These are phyloP conservation scores for Albula glossodonta DNA, from an alignment of 2,113 vertebrate species.

Conservation along the genomic window DNA sequence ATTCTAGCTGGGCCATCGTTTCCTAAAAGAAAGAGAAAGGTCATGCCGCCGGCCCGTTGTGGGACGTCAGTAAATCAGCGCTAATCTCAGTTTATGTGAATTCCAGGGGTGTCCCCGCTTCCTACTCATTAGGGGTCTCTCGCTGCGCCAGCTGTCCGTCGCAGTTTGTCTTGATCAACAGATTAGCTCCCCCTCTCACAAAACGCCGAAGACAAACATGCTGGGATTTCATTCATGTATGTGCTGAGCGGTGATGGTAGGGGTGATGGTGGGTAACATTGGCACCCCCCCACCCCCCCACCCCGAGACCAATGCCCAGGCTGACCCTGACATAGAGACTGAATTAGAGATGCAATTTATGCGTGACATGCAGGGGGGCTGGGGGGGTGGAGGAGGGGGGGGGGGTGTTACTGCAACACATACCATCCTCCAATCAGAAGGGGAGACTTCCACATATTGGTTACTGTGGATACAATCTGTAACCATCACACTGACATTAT, in stretches of 20 bases:
- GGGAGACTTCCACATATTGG: background rate
- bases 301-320: background rate
- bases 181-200: background rate
- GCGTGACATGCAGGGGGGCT: background rate
- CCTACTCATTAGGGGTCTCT: background rate
- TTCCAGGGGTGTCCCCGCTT: background rate
- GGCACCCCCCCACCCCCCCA: background rate
- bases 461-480: background rate
- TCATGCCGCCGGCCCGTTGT: background rate
- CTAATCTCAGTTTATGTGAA: slow-evolving; percentile 13
- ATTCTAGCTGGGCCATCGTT: too few species aligned
- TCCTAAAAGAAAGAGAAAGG: too few species aligned
- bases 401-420: background rate
- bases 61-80: background rate
- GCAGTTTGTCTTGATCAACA: background rate
- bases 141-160: background rate
- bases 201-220: background rate
- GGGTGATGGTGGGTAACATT: too few species aligned
- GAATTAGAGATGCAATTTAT: background rate
- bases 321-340: background rate
- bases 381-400: background rate
- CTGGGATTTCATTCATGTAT: background rate
- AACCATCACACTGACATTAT: background rate
- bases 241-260: background rate
- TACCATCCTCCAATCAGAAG: background rate